Evolutionary conservation across 2,797 vertebrate species (phyloP), one percentile per base, ranked within the genome.

Genomic region (Acanthiza pusilla): DNA sequence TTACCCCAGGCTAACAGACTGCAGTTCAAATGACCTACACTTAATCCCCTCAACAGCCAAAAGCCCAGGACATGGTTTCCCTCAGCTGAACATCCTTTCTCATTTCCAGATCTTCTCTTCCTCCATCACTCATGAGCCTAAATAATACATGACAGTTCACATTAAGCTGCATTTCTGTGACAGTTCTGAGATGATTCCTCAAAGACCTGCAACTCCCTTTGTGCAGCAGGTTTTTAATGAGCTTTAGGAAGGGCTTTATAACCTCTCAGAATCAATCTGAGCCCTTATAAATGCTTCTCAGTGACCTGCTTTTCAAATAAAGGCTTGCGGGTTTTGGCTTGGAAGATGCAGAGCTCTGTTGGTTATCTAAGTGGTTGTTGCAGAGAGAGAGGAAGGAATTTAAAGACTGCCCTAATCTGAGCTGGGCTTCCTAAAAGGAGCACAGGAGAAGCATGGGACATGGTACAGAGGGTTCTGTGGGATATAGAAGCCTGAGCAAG

Each of bases 201-300:
- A 84, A 63, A 78, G 17, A 92, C 10, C 48, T 54, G 13, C 36
- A 85, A 68, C 51, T 80, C 26, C 26, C 54, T 94, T 95, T 91
- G 30, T 87, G 67, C 57, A 86, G 22, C 32, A 43, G 45, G 47
- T 62, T 94, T 91, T 82, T 95, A 93, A 93, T 53, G 72, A 91
- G 60, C 58, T 94, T 85, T 91, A 55, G 74, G 65, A 91, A 93
- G 38, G 67, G 63, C 34, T 91, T 85, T 54, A 55, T 45, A 65
- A 94, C 58, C 61, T 89, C 93, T 94, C 42, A 57, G 84, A 94
- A 96, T 94, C 77, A 94, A 48, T 91, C 53, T 67, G 67, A 78
- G 62, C 25, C 54, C 38, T 62, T 70, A 67, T 5, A 74, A 89
- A 55, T 34, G 42, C 51, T 74, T n/a, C 40, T 65, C 40, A 63